Evolutionary conservation across 2,888 invertebrate genomes (phyloP).

Genomic region (Pocota personata): DNA sequence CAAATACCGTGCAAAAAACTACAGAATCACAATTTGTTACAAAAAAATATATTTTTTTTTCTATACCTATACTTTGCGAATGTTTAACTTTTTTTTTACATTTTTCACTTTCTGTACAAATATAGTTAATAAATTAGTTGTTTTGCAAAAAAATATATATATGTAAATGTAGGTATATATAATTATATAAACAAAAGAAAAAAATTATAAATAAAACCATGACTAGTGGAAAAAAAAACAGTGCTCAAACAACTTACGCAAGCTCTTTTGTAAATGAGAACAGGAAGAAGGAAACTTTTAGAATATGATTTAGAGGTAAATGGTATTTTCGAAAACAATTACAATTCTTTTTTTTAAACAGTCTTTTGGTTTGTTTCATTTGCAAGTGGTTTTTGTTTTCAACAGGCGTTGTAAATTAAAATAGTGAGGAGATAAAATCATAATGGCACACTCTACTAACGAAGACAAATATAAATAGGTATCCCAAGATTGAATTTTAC

Average conservation of each 20-base stretch:
- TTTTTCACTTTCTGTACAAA: constrained; percentile 35
- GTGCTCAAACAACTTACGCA: constrained; percentile 14
- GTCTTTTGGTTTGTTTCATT: too few species aligned
- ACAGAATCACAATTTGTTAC: constrained; percentile 66
- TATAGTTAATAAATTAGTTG: constrained; percentile 47
- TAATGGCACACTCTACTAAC: constrained; percentile 15
- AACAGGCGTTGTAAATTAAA: not conserved
- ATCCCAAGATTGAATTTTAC: not conserved
- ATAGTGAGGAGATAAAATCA: not conserved
- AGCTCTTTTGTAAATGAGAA: constrained; percentile 35
- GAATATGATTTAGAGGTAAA: constrained; percentile 9
- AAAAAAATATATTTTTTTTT: constrained; percentile 21
- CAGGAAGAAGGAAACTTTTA: constrained; percentile 11
- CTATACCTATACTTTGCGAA: constrained; percentile 5
- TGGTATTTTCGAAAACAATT: constrained; percentile 4
- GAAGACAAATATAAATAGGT: not conserved
- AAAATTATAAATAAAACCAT: constrained; percentile 35
- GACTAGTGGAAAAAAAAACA: constrained; percentile 57
- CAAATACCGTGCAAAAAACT: constrained; percentile 60
- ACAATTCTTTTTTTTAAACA: too few species aligned
- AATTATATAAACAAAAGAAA: not conserved
- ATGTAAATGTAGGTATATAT: not conserved
- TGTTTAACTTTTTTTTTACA: not conserved
- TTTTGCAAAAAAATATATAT: not conserved
- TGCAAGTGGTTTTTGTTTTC: constrained; percentile 10